Evolutionary conservation across 1,140 invertebrate genomes (phyloP).

Genomic region (Musca vetustissima): DNA sequence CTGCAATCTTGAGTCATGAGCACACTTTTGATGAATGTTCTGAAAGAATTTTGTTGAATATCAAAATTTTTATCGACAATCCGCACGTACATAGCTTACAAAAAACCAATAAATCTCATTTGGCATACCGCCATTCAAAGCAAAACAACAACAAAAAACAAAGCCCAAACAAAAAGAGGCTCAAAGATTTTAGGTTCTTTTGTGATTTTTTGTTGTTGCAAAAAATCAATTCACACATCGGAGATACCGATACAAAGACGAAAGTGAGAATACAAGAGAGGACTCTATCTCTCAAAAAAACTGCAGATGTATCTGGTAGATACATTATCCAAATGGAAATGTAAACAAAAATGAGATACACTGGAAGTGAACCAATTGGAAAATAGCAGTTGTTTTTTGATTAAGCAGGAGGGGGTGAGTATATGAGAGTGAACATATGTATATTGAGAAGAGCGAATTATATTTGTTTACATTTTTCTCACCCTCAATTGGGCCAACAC

Average conservation of each 20-base stretch:
- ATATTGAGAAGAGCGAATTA: too few relatives aligned
- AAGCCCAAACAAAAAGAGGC: slow-evolving; percentile 5
- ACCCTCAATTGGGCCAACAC: background rate
- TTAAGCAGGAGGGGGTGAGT: slow-evolving; percentile 1
- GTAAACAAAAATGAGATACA: slow-evolving; percentile 12
- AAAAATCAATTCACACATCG: background rate
- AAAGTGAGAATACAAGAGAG: too few relatives aligned
- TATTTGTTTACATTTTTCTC: background rate
- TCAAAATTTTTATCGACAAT: too few relatives aligned
- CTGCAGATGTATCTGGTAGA: background rate
- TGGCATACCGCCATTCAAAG: too few relatives aligned
- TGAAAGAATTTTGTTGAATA: too few relatives aligned
- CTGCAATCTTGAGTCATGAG: too few relatives aligned
- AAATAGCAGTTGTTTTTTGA: slow-evolving; percentile 39
- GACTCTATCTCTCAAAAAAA: too few relatives aligned
- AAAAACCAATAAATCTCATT: too few relatives aligned
- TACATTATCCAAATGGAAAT: background rate
- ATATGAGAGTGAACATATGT: background rate
- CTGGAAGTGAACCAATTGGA: slow-evolving; percentile 45
- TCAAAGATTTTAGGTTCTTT: background rate
- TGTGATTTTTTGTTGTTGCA: background rate
- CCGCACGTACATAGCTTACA: too few relatives aligned
- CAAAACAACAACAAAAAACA: background rate
- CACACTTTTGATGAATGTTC: too few relatives aligned
- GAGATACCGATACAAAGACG: too few relatives aligned